Evolutionary conservation across 2,888 invertebrate genomes (phyloP).

Genomic region (Cephus rjabovi): DNA sequence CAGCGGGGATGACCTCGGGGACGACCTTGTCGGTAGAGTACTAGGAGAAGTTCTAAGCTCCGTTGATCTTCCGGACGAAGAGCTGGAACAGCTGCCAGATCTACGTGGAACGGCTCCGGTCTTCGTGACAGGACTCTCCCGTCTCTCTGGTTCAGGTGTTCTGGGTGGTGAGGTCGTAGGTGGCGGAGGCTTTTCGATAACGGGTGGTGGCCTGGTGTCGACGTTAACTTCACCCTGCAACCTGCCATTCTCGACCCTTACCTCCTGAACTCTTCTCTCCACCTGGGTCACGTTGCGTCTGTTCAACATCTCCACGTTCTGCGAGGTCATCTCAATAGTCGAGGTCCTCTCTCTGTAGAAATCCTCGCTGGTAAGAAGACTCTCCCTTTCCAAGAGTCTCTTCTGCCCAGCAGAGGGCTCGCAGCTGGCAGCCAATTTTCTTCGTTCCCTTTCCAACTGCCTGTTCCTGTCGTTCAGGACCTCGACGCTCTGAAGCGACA

Average conservation of each 20-base stretch:
- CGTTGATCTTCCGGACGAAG: constrained; percentile 15
- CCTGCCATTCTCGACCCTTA: constrained; percentile 4
- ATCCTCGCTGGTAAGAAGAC: constrained; percentile 36
- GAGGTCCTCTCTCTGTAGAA: constrained; percentile 54
- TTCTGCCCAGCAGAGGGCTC: constrained; percentile 39
- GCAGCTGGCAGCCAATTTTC: constrained; percentile 57
- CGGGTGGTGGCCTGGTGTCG: constrained; percentile 26
- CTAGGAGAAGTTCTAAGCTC: constrained; percentile 32
- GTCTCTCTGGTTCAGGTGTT: constrained; percentile 49
- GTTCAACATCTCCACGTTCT: constrained; percentile 60
- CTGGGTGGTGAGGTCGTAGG: constrained; percentile 53
- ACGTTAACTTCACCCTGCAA: constrained; percentile 20
- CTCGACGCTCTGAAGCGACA: constrained; percentile 58
- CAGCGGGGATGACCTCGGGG: constrained; percentile 30
- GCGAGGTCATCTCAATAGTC: constrained; percentile 64
- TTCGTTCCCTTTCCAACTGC: constrained; percentile 57
- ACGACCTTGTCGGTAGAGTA: constrained; percentile 30
- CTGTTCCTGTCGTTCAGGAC: constrained; percentile 60
- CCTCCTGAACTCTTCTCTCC: constrained; percentile 27
- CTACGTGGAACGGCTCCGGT: constrained; percentile 54
- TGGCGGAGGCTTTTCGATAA: constrained; percentile 36
- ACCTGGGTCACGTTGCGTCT: constrained; percentile 51
- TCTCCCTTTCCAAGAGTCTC: not conserved
- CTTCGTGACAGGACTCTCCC: constrained; percentile 61
- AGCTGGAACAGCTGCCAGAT: constrained; percentile 55